Base-by-base conservation (phyloP, 2,888 invertebrate species). In the Drosophila mayaguana region DNA sequence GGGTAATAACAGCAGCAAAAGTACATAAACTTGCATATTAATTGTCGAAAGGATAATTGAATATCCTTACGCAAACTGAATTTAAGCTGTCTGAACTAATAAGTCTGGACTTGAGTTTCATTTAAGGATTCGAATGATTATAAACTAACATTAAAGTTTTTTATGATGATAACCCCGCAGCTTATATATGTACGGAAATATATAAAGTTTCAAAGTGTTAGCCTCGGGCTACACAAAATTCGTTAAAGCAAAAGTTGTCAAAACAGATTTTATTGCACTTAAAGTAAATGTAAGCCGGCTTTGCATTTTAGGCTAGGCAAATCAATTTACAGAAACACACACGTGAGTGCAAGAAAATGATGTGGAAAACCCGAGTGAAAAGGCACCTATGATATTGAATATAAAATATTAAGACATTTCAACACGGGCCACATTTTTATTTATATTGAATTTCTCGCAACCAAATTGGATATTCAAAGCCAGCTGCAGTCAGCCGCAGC, bases 401-500 rank as follows among this genome's bases (percentile, higher is more conserved):
- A 59, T 81, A 20, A 60, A 59, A 60, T 53, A 36, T 36, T 16
- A 53, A 36, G 59, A 28, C 54, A 20, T 57, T 72, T 68, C 51
- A 56, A 50, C 64, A 64, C 53, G 9, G 11, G 6, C 25, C 18
- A 64, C 40, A n/a, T 40, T n/a, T 34, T 6, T 28, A 28, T 18
- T 34, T 53, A 38, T 7, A 38, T 80, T 62, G 76, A 72, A 80
- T 80, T 42, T 60, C 75, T 46, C 6, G 11, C 63, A 54, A 53
- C 48, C 28, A 65, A 75, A 80, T 78, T 78, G 75, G 75, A 73
- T 75, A 81, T 78, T 63, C 73, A 81, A 77, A 72, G 25, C 46
- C 65, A 64, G 45, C 54, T 28, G 63, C 65, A 45, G 71, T 50
- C 59, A 46, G 38, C 18, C 22, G 64, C 60, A 61, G 63, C 48